A percentile compares a stretch with the other conserved stretches of the same genome.
Conservation (phyloP, 1,140 invertebrate genomes). For the Homarus americanus region DNA sequence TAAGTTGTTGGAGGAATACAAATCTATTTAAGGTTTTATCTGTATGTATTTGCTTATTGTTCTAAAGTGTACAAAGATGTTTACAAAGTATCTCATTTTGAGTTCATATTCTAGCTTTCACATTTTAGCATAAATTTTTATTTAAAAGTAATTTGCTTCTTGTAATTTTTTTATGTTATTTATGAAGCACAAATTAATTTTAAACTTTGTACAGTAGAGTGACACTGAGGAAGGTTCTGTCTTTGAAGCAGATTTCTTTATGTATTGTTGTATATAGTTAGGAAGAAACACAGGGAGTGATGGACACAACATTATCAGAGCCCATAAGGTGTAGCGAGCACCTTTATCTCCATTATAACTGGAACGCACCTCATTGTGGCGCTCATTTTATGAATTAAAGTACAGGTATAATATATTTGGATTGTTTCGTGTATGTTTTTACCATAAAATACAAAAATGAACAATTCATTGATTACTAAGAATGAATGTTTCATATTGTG, state of each 20-base stretch:
- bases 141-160: slow-evolving; percentile 35
- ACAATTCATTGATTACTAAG: background rate
- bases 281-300: slow-evolving; percentile 37
- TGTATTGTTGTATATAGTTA: slow-evolving; percentile 32
- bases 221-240: background rate
- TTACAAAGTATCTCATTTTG: slow-evolving; percentile 6
- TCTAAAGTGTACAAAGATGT: slow-evolving; percentile 32
- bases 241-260: slow-evolving; percentile 39
- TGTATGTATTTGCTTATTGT: slow-evolving; percentile 22
- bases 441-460: background rate
- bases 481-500: background rate
- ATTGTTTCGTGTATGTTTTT: background rate
- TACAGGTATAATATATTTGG: background rate
- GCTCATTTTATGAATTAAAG: background rate
- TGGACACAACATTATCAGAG: slow-evolving; percentile 3
- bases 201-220: background rate
- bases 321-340: background rate
- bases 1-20: slow-evolving; percentile 15
- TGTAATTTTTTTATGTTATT: slow-evolving; percentile 23
- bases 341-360: background rate
- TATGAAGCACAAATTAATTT: slow-evolving; percentile 22
- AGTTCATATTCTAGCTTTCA: slow-evolving; percentile 15
- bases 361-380: background rate
- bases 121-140: slow-evolving; percentile 8
- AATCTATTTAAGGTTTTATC: background rate